A percentile compares a stretch with the other conserved stretches of the same genome.
Conservation (phyloP, 1,140 invertebrate genomes). For the Saccostrea cuccullata region DNA sequence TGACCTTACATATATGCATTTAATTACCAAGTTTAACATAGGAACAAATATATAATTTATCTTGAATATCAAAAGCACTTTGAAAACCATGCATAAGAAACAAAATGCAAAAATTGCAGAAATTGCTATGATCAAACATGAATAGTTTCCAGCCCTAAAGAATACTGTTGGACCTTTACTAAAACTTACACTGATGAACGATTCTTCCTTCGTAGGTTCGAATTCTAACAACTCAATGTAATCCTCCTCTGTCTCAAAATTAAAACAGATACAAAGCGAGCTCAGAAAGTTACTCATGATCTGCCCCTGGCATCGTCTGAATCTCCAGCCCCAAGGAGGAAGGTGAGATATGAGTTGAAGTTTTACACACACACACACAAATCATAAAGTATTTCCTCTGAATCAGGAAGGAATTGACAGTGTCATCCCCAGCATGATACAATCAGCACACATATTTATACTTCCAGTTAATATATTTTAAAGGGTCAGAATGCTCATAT, state of each 20-base stretch:
- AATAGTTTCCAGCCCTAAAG: not conserved
- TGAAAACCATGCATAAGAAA: not conserved
- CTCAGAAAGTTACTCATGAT: constrained; percentile 25
- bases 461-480: not conserved
- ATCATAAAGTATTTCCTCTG: not conserved
- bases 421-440: constrained; percentile 5
- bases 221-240: constrained; percentile 18
- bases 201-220: not conserved
- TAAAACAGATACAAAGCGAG: not conserved
- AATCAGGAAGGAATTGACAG: constrained; percentile 11
- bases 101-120: not conserved
- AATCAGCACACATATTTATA: not conserved
- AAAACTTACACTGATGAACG: not conserved
- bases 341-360: not conserved
- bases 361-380: constrained; percentile 18
- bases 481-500: too few relatives aligned
- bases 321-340: not conserved
- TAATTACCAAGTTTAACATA: not conserved
- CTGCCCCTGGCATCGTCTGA: not conserved
- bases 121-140: not conserved
- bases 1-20: not conserved
- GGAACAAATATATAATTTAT: not conserved
- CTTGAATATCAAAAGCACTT: not conserved
- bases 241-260: not conserved
- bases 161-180: not conserved